Evolutionary conservation across 2,888 invertebrate species (phyloP), one percentile per base, ranked within the genome.

Genomic region (Arrhopalites spinosus): DNA sequence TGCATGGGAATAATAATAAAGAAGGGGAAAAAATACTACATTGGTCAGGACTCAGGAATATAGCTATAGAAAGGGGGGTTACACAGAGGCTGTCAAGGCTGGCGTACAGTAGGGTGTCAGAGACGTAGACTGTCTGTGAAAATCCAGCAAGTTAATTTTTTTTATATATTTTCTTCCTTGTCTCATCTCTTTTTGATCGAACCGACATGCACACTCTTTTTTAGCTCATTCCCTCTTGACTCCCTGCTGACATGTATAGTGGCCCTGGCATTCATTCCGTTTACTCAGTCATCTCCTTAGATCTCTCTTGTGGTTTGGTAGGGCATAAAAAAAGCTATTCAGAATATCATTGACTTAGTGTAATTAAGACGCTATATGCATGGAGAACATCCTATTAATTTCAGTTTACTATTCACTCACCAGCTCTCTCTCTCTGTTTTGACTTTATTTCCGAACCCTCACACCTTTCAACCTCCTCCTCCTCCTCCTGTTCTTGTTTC

Each of bases 111-210:
- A 71, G 71, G 71, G 71, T 50, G 71, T 71, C 71, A 71, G 69
- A 50, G 23, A 25, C 47, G 53, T 36, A 11, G 11, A 47, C 13
- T 45, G 20, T 53, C 8, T 36, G 13, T 27, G 20, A 68, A n/a
- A 68, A 47, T 45, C 23, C 47, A 25, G 25, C 69, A 50, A 47
- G 3, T 7, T 11, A 7, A 36, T 36, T 36, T 3, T 11, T 36
- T 36, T 36, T 36, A 3, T 11, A 3, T 11, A 7, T 45, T 23
- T 25, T 8, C 45, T 69, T 43, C 47, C 25, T 47, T 53, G 69
- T 69, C 69, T 69, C 71, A 61, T 59, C 71, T 56, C 71, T 56
- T 71, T 71, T 71, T 71, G 69, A 71, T 71, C 43, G 59, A 30
- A 71, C 71, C 71, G 71, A 71, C 71, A 59, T 53, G 20, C 5